Percentiles rank a stretch among this genome's conserved stretches.
Evolutionary conservation across 2,113 vertebrate species (phyloP).

Genomic region (Pseudolaguvia tuberculata): DNA sequence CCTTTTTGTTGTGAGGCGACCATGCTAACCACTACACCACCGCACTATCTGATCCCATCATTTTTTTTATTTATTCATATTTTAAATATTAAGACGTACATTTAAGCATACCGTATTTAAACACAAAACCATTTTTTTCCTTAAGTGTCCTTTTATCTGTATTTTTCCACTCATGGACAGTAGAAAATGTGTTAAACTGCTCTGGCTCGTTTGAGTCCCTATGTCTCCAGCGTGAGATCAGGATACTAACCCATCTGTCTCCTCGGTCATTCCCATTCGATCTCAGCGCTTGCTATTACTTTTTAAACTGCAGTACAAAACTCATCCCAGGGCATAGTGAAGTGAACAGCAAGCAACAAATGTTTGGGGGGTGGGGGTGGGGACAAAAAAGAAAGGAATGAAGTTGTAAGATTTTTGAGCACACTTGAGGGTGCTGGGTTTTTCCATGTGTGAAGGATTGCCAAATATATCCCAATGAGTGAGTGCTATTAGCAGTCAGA

Average conservation of each 20-base stretch:
- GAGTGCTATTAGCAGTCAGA: slow-evolving; percentile 77
- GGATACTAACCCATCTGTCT: slow-evolving; percentile 30
- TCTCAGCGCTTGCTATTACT: not conserved
- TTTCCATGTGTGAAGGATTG: slow-evolving; percentile 56
- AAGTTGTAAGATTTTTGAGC: slow-evolving; percentile 44
- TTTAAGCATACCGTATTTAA: no score
- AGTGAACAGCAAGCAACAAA: slow-evolving; percentile 12
- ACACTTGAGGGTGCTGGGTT: slow-evolving; percentile 65
- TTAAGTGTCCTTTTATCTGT: not conserved
- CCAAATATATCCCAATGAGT: slow-evolving; percentile 58
- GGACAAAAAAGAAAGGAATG: slow-evolving; percentile 5
- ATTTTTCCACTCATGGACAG: not conserved
- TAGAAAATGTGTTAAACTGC: not conserved
- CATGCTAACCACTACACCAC: no score
- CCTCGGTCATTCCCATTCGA: slow-evolving; percentile 36
- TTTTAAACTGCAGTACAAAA: slow-evolving; percentile 22
- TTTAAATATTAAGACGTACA: not conserved
- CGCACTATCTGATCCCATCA: no score
- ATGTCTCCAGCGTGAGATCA: not conserved
- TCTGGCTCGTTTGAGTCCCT: not conserved
- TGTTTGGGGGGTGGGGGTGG: slow-evolving; percentile 12
- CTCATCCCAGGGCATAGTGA: slow-evolving; percentile 23
- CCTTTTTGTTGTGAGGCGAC: no score
- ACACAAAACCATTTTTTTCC: not conserved
- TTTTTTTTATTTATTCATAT: no score